These are phyloP conservation scores for Rhabditophanes sp. DNA, from an alignment of 2,888 invertebrate species.

Conservation along the genomic window DNA sequence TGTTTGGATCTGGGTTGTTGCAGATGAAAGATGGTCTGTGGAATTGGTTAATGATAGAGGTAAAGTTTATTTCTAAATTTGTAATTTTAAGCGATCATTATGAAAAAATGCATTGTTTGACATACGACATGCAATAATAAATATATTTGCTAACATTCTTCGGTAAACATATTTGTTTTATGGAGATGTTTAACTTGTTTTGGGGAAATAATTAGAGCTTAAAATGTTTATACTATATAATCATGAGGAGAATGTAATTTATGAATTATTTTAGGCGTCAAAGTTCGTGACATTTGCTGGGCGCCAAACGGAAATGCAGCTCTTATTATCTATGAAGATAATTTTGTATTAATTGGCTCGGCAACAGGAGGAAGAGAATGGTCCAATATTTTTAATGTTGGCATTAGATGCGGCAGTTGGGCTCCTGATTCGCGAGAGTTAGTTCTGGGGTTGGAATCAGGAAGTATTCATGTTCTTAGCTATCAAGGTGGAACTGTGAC, in stretches of 20 bases:
- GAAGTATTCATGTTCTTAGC: slow-evolving; percentile 28
- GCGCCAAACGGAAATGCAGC: slow-evolving; percentile 96
- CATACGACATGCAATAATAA: no score
- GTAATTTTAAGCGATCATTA: no score
- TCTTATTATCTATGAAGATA: slow-evolving; percentile 90
- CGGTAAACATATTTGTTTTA: no score
- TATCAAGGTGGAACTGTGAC: slow-evolving; percentile 30
- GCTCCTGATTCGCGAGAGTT: slow-evolving; percentile 82
- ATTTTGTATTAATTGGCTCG: slow-evolving; percentile 77
- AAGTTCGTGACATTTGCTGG: slow-evolving; percentile 92
- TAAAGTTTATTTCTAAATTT: no score
- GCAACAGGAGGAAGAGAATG: slow-evolving; percentile 58
- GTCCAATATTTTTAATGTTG: slow-evolving; percentile 75
- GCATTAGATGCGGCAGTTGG: slow-evolving; percentile 91
- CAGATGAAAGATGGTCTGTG: slow-evolving; percentile 95
- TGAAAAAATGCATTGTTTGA: no score
- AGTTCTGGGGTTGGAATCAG: slow-evolving; percentile 29
- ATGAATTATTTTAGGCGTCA: no score
- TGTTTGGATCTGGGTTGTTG: slow-evolving; percentile 98
- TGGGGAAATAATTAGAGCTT: no score
- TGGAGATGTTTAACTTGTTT: no score
- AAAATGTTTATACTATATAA: no score
- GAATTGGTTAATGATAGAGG: slow-evolving; percentile 94
- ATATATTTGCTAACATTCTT: no score
- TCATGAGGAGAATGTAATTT: no score